Percentiles rank a stretch among this genome's conserved stretches.
These are phyloP conservation scores for Jaculus jaculus DNA, from an alignment of 2,113 vertebrate species.

Conservation along the genomic window DNA sequence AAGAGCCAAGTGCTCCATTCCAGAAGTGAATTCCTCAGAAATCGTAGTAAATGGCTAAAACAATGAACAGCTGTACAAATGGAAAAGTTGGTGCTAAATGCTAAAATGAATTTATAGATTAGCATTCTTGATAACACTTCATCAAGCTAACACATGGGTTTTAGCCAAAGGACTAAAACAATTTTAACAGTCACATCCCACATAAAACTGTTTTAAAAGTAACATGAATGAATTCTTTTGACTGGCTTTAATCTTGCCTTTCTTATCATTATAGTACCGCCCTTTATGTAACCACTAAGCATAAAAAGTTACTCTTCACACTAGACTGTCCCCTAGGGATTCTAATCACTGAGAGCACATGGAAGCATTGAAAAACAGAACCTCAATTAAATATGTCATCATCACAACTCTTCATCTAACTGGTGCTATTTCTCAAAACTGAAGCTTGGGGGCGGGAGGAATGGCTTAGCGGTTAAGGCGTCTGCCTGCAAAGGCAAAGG, in stretches of 20 bases:
- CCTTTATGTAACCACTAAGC: conserved; percentile 44
- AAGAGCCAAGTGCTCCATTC: not conserved
- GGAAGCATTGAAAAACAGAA: conserved; percentile 65
- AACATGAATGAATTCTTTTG: conserved; percentile 43
- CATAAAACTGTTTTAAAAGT: conserved; percentile 46
- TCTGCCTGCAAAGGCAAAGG: too few relatives aligned
- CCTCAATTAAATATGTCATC: conserved; percentile 50
- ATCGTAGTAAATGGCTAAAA: conserved; percentile 32
- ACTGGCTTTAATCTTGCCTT: conserved; percentile 49
- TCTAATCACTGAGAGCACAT: conserved; percentile 68
- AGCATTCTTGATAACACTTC: conserved; percentile 24
- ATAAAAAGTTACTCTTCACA: conserved; percentile 64
- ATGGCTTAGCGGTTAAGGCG: too few relatives aligned
- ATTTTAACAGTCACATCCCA: conserved; percentile 27
- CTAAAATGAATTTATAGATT: not conserved
- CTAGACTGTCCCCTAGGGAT: not conserved
- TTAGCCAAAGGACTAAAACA: conserved; percentile 40
- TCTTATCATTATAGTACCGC: conserved; percentile 26
- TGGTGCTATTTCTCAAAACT: conserved; percentile 47
- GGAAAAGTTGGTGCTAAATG: conserved; percentile 36
- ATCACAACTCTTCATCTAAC: conserved; percentile 62
- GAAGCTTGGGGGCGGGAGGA: too few relatives aligned
- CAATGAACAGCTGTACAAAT: conserved; percentile 34
- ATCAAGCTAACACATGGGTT: conserved; percentile 54
- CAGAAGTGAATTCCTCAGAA: conserved; percentile 57